phyloP scores from a whole-genome alignment of 1,140 invertebrate genomes.

The Drosophila neocordata region DNA sequence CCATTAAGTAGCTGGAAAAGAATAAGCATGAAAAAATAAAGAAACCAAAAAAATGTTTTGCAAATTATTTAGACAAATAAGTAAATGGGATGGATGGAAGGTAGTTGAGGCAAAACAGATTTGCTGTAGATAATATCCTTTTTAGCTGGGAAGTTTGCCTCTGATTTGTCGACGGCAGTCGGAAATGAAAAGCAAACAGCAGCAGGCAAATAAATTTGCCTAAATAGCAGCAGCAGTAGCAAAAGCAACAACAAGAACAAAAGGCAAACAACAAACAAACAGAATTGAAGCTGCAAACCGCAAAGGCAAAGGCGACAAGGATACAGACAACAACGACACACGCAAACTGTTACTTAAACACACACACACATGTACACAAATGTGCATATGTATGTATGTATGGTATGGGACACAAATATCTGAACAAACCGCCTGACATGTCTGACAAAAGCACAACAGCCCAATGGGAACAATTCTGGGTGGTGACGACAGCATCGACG shows the following conservation, averaged over 20 bases:
- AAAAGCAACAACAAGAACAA: slow-evolving; percentile 39
- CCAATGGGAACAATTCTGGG: slow-evolving; percentile 32
- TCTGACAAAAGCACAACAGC: slow-evolving; percentile 49
- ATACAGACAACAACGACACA: slow-evolving; percentile 32
- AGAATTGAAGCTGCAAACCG: slow-evolving; percentile 32
- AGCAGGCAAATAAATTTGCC: slow-evolving; percentile 53
- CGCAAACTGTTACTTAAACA: slow-evolving; percentile 40
- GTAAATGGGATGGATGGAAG: slow-evolving; percentile 13
- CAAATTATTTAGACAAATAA: slow-evolving; percentile 78
- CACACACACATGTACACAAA: slow-evolving; percentile 17
- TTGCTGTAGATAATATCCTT: slow-evolving; percentile 76
- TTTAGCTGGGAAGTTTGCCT: slow-evolving; percentile 52
- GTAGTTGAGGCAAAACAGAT: slow-evolving; percentile 55
- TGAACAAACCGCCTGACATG: slow-evolving; percentile 40
- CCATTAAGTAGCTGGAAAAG: slow-evolving; percentile 54
- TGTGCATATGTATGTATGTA: neutral
- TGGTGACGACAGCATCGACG: slow-evolving; percentile 6
- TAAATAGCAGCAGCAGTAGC: slow-evolving; percentile 45
- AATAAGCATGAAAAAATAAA: slow-evolving; percentile 9
- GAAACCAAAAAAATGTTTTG: slow-evolving; percentile 63
- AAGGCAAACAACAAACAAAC: slow-evolving; percentile 52
- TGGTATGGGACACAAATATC: neutral
- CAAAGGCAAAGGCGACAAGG: slow-evolving; percentile 44
- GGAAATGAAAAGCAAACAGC: slow-evolving; percentile 80
- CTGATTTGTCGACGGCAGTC: slow-evolving; percentile 77